A percentile compares a stretch with the other conserved stretches of the same genome.
Evolutionary conservation across 2,888 invertebrate species (phyloP).

Genomic region (Synanthedon vespiformis): DNA sequence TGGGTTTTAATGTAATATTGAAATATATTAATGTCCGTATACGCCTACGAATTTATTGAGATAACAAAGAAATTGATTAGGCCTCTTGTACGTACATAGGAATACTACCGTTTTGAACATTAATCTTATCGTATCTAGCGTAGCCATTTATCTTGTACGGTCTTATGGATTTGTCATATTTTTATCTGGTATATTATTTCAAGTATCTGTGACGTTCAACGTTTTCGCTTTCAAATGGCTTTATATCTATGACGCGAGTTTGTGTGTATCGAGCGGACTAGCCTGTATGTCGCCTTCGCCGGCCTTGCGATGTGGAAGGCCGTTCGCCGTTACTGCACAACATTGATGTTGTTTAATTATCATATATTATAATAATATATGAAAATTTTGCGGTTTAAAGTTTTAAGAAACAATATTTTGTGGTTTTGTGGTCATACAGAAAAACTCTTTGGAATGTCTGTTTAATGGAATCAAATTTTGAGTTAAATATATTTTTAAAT

Average conservation of each 20-base stretch:
- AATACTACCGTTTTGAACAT: background rate
- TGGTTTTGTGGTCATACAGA: too few species aligned
- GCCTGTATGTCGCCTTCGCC: conserved; percentile 46
- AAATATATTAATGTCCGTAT: background rate
- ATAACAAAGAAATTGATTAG: background rate
- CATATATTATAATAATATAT: too few species aligned
- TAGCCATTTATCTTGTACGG: background rate
- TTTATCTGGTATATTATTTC: too few species aligned
- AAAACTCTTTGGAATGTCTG: too few species aligned
- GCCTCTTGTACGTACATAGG: background rate
- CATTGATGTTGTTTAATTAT: too few species aligned
- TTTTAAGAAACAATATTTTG: too few species aligned
- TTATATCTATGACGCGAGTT: background rate
- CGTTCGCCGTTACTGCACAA: conserved; percentile 22
- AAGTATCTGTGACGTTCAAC: too few species aligned
- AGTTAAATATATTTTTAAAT: too few species aligned
- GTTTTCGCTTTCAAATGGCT: too few species aligned
- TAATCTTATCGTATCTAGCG: background rate
- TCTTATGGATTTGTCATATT: too few species aligned
- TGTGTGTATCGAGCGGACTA: conserved; percentile 15
- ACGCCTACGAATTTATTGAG: background rate
- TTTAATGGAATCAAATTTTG: too few species aligned
- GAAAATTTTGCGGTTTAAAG: too few species aligned
- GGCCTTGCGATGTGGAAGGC: conserved; percentile 52
- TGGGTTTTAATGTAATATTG: background rate